These are phyloP conservation scores for Chloroclysta siterata DNA, from an alignment of 2,888 invertebrate genomes.

Conservation along the genomic window DNA sequence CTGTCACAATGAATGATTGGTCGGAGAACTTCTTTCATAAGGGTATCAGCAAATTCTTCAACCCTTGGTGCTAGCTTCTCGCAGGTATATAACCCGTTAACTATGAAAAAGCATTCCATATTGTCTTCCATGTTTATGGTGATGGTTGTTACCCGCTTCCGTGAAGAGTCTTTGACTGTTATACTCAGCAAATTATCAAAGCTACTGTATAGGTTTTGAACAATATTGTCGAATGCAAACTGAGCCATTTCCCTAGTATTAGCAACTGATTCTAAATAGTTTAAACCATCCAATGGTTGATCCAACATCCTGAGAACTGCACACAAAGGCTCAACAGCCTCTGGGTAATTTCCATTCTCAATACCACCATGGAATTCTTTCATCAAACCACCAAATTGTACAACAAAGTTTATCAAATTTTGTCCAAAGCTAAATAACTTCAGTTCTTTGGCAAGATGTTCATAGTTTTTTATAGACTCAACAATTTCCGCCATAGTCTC, in stretches of 20 bases:
- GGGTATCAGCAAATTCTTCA: conserved; percentile 82
- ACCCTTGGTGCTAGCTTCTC: conserved; percentile 78
- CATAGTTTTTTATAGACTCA: conserved; percentile 86
- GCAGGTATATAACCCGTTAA: conserved; percentile 70
- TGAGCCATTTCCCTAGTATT: conserved; percentile 76
- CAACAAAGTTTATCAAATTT: conserved; percentile 69
- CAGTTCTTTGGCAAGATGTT: conserved; percentile 82
- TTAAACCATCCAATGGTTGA: conserved; percentile 76
- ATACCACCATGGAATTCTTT: conserved; percentile 68
- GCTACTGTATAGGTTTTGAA: conserved; percentile 72
- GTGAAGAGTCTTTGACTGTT: conserved; percentile 29
- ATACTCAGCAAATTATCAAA: conserved; percentile 59
- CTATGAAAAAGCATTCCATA: conserved; percentile 57
- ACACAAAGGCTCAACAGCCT: conserved; percentile 81
- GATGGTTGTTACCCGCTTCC: conserved; percentile 54
- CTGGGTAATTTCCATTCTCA: conserved; percentile 62
- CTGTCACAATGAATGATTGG: conserved; percentile 83
- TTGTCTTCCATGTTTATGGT: conserved; percentile 65
- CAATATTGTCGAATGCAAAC: conserved; percentile 72
- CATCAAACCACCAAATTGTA: conserved; percentile 65
- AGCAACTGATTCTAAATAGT: conserved; percentile 78
- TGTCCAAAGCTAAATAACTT: conserved; percentile 85
- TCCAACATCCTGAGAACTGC: conserved; percentile 75
- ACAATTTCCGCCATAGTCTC: conserved; percentile 86
- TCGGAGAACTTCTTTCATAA: conserved; percentile 84